These are phyloP conservation scores for Urechis unicinctus DNA, from an alignment of 2,888 invertebrate genomes.

Conservation along the genomic window DNA sequence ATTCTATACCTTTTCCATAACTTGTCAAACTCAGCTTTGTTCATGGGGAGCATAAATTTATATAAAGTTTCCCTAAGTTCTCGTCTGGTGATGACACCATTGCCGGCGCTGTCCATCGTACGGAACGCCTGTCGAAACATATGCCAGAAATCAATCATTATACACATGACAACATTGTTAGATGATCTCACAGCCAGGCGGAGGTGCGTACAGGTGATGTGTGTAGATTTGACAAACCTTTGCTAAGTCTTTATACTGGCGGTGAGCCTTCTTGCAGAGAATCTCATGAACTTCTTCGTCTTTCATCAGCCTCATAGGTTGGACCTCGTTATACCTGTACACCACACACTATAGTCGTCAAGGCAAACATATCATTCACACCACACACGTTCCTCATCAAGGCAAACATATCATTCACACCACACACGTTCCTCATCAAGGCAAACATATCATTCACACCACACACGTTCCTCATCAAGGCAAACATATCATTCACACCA, in stretches of 20 bases:
- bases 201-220: no score
- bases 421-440: no score
- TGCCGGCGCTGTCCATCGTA: slow-evolving; percentile 26
- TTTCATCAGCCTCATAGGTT: slow-evolving; percentile 27
- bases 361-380: background rate
- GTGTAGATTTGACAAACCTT: no score
- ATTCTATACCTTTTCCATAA: slow-evolving; percentile 35
- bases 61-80: slow-evolving; percentile 34
- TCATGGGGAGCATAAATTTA: slow-evolving; percentile 37
- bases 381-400: no score
- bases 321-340: slow-evolving; percentile 34
- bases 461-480: no score
- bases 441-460: no score
- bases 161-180: background rate
- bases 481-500: no score
- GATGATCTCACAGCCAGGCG: background rate
- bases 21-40: slow-evolving; percentile 35
- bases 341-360: background rate
- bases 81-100: slow-evolving; percentile 33
- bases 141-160: background rate
- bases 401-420: no score
- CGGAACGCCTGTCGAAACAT: slow-evolving; percentile 35
- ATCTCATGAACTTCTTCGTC: slow-evolving; percentile 38
- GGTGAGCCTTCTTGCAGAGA: slow-evolving; percentile 35
- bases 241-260: slow-evolving; percentile 39